Conservation (phyloP, 1,140 invertebrate species). For the Nephotettix cincticeps region DNA sequence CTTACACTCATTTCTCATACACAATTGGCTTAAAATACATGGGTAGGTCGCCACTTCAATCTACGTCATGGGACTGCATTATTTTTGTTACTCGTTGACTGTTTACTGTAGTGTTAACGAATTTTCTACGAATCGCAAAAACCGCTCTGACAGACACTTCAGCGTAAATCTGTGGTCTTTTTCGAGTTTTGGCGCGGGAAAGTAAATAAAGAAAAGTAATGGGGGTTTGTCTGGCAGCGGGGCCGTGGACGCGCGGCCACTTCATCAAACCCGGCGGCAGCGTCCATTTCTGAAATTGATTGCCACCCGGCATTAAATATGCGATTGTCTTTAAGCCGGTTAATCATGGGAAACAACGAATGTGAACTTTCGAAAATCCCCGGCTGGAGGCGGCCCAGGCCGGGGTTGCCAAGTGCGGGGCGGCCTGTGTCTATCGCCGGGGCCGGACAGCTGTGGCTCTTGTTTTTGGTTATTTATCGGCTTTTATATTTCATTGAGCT, state of each 20-base stretch:
- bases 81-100: too few relatives aligned
- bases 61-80: too few relatives aligned
- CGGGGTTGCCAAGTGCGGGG: neutral
- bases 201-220: neutral
- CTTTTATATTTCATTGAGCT: too few relatives aligned
- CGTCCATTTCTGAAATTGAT: neutral
- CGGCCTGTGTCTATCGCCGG: neutral
- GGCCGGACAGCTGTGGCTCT: neutral
- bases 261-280: neutral
- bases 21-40: too few relatives aligned
- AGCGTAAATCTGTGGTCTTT: neutral
- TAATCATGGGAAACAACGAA: neutral
- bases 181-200: neutral
- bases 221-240: neutral
- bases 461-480: neutral
- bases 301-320: neutral
- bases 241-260: neutral
- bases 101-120: too few relatives aligned
- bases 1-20: too few relatives aligned
- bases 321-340: constrained; percentile 2
- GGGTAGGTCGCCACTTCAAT: too few relatives aligned
- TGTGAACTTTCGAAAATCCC: neutral
- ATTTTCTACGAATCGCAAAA: too few relatives aligned
- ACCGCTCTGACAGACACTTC: too few relatives aligned
- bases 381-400: neutral